Base-by-base conservation (phyloP, 2,888 invertebrate species). In the Caenorhabditis parvicauda region DNA sequence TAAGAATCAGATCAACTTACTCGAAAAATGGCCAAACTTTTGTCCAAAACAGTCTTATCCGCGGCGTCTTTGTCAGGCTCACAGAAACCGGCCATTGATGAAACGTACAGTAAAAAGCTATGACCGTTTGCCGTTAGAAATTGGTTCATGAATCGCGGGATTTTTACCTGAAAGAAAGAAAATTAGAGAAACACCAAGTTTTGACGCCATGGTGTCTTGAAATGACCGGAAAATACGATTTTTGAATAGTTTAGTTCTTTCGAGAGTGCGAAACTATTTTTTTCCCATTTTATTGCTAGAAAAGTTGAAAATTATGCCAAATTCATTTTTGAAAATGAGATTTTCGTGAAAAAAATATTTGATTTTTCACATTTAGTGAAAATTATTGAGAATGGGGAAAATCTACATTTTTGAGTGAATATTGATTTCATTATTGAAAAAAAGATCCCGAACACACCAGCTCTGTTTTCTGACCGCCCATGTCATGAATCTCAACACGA, bases 391-490 rank as follows among this genome's bases (percentile, higher is more conserved):
- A n/a, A n/a, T n/a, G n/a, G n/a, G n/a, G n/a, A n/a, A n/a, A n/a
- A n/a, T n/a, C n/a, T n/a, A n/a, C n/a, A n/a, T n/a, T n/a, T n/a
- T n/a, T n/a, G n/a, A n/a, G n/a, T n/a, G n/a, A n/a, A n/a, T n/a
- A n/a, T n/a, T n/a, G n/a, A n/a, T n/a, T n/a, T n/a, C 24, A 12
- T 6, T 5, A 19, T 35, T 35, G 7, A 14, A 39, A 38, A 14
- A n/a, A 27, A 12, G 6, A n/a, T n/a, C n/a, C n/a, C 9, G 14
- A 42, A 41, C 66, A 29, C 2, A 72, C 72, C 37, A 68, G 45
- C 53, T 76, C 77, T 2, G 65, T 65, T 38, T 67, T 61, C 55
- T 78, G 78, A 19, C 78, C 78, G 19, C 78, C 78, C 55, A 76
- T 75, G 56, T 78, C 78, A 46, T 70, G 70, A 39, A 78, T 74